A percentile compares a stretch with the other conserved stretches of the same genome.
phyloP scores from a whole-genome alignment of 2,113 vertebrate genomes.

The Bagarius yarrelli region DNA sequence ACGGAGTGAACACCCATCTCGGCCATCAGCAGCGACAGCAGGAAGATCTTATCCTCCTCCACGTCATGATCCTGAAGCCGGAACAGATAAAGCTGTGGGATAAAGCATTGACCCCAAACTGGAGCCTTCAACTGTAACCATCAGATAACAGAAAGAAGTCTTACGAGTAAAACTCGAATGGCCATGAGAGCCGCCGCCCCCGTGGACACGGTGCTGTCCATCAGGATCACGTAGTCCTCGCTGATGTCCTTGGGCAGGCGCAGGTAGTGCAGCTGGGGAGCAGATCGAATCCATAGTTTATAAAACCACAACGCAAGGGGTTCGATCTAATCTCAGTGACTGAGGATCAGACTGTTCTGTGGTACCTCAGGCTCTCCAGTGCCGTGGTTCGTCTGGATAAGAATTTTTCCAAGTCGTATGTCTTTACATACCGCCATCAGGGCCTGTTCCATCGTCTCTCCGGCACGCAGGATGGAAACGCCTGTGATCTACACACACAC shows the following conservation, averaged over 20 bases:
- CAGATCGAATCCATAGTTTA: background rate
- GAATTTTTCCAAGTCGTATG: constrained; percentile 88
- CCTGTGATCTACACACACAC: constrained; percentile 77
- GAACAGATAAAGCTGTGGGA: background rate
- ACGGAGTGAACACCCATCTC: constrained; percentile 90
- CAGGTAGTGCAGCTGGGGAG: constrained; percentile 82
- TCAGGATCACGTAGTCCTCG: constrained; percentile 88
- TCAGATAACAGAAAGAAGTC: background rate
- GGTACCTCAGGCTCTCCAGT: constrained; percentile 82
- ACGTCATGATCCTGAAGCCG: constrained; percentile 81
- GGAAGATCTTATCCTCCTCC: constrained; percentile 86
- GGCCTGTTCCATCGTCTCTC: constrained; percentile 91
- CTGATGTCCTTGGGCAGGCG: constrained; percentile 87
- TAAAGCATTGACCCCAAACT: background rate
- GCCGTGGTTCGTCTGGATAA: constrained; percentile 90
- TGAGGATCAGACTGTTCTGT: background rate
- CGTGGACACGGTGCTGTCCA: constrained; percentile 91
- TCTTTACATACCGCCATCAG: constrained; percentile 88
- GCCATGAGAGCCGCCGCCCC: constrained; percentile 89
- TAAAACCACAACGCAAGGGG: background rate
- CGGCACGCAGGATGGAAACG: constrained; percentile 84
- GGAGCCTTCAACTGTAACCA: background rate
- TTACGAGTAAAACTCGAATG: constrained; percentile 81
- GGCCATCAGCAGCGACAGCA: constrained; percentile 85
- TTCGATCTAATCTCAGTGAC: background rate